These are phyloP conservation scores for Sakesphorus luctuosus DNA, from an alignment of 2,113 vertebrate species.

Conservation along the genomic window DNA sequence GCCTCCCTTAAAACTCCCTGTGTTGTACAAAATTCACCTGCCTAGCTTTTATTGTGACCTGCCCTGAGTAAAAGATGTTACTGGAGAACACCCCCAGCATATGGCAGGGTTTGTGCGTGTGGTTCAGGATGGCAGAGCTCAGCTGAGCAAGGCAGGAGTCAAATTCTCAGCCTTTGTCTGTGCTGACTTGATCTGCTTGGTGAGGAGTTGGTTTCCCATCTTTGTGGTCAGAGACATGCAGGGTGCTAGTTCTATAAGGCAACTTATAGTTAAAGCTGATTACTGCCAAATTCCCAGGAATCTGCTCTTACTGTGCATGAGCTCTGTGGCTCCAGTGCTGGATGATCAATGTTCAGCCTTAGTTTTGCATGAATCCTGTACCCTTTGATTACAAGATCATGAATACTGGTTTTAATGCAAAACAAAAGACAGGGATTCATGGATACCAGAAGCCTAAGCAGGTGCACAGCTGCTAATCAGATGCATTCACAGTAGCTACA, in stretches of 20 bases:
- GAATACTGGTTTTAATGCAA: neutral
- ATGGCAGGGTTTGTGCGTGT: neutral
- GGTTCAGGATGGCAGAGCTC: neutral
- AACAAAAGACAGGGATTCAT: neutral
- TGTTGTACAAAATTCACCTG: neutral
- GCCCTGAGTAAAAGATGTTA: neutral
- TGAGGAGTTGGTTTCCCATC: neutral
- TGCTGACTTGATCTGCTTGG: neutral
- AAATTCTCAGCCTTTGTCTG: neutral
- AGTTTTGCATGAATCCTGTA: neutral
- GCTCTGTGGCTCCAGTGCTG: neutral
- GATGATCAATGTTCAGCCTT: neutral
- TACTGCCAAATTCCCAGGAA: neutral
- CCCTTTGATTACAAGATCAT: neutral
- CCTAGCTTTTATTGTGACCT: neutral
- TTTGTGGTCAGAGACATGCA: neutral
- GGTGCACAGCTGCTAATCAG: neutral
- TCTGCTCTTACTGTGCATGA: neutral
- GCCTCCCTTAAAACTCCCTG: neutral
- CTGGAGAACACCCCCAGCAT: neutral
- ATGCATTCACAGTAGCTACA: neutral
- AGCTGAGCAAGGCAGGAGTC: neutral
- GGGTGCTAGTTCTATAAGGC: neutral
- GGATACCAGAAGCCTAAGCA: neutral
- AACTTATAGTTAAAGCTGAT: neutral